Evolutionary conservation across 92 coral and sea anemone species (phyloP), one percentile per base, ranked within the genome.

Genomic region (Heliopora coerulea): DNA sequence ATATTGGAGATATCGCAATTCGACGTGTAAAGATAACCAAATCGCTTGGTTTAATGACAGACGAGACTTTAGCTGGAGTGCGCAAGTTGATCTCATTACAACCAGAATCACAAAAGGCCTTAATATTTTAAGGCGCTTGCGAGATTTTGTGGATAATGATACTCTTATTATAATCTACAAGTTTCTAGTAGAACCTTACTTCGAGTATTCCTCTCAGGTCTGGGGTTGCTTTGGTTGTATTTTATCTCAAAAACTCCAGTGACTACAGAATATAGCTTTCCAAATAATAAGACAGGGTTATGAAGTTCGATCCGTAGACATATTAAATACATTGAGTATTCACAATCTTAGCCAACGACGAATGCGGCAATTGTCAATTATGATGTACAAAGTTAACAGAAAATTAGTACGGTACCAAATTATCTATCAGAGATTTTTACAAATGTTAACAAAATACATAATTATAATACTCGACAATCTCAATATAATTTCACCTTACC

Each of bases 11-110:
- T n/a, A n/a, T n/a, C n/a, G n/a, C n/a, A n/a, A 56, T 56, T 56
- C 25, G 23, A 19, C 1, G 62, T 2, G 62, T 56, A 8, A 56
- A 19, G 1, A 23, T 9, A 9, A 56, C 62, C 11, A 56, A 56
- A 56, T 56, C 62, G 12, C 62, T 56, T 25, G 62, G 62, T 56
- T 1, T 56, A 30, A 56, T 17, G 27, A 56, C 23, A 1, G 62
- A 56, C 11, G 62, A 56, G 62, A 3, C 62, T 23, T 56, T 56
- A 56, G 2, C 62, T 8, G 62, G 62, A 9, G 31, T 56, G 15
- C 24, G 15, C 62, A 56, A 24, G 3, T 56, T 9, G 11, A 56
- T 23, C 28, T 17, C 2, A 56, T 56, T 1, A 56, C 62, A 1
- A 56, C 2, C 3, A 56, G 23, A 56, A 28, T 56, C 1, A 56